Percentiles rank a stretch among this genome's conserved stretches.
Conservation (phyloP, 2,888 invertebrate species). For the Acrobasis repandana region DNA sequence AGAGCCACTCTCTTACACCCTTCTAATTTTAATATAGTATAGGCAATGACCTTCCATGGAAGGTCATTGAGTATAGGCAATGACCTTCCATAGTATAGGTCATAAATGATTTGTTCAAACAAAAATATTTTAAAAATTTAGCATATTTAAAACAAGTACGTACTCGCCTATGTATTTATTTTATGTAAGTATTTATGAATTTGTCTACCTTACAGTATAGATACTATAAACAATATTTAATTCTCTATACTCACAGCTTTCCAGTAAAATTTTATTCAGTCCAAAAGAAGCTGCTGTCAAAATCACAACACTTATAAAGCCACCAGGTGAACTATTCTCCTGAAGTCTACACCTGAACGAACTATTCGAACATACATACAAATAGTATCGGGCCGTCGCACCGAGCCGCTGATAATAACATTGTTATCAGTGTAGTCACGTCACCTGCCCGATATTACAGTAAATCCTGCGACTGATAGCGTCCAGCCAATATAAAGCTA, state of each 20-base stretch:
- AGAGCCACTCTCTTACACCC: too few species aligned
- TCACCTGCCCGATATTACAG: conserved; percentile 8
- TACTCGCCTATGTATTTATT: too few species aligned
- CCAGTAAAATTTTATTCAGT: neutral
- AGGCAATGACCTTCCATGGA: too few species aligned
- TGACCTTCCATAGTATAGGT: too few species aligned
- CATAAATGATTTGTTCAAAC: too few species aligned
- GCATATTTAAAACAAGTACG: too few species aligned
- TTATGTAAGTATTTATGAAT: too few species aligned
- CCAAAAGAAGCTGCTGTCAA: neutral
- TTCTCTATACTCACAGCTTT: neutral
- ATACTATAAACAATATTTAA: neutral
- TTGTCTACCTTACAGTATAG: too few species aligned
- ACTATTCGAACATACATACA: conserved; percentile 2
- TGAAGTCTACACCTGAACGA: neutral
- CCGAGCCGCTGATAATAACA: conserved; percentile 12
- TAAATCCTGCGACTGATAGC: conserved; percentile 1
- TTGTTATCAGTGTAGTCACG: conserved; percentile 13
- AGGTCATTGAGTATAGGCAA: too few species aligned
- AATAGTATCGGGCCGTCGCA: neutral
- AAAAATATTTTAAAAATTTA: too few species aligned
- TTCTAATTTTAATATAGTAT: too few species aligned
- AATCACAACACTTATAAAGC: neutral
- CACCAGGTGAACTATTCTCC: neutral
- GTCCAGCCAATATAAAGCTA: neutral